Evolutionary conservation across 1,140 invertebrate genomes (phyloP).

Genomic region (Gonatopus flavifemur): DNA sequence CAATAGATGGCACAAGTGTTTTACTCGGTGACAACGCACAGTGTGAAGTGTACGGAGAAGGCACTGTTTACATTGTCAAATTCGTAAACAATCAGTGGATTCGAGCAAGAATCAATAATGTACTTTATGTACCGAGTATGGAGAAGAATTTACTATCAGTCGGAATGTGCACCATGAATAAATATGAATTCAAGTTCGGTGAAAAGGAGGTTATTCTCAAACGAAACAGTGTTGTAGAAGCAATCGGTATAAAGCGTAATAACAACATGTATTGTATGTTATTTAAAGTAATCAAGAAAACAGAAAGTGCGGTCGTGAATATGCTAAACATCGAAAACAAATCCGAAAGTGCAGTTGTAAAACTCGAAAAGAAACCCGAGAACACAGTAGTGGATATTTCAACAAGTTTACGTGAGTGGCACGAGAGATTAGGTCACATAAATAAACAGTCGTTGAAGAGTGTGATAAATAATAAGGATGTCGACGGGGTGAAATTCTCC

Average conservation of each 20-base stretch:
- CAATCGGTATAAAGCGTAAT: background rate
- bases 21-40: slow-evolving; percentile 14
- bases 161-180: slow-evolving; percentile 1
- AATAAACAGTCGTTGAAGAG: background rate
- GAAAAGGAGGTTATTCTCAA: background rate
- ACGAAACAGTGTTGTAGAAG: background rate
- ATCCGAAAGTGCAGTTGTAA: no score
- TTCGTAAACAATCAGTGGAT: slow-evolving; percentile 11
- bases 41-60: slow-evolving; percentile 13
- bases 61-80: slow-evolving; percentile 8
- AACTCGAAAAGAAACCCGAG: no score
- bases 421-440: background rate
- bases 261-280: slow-evolving; percentile 8
- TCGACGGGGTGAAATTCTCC: background rate
- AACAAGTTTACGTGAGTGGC: background rate
- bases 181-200: background rate
- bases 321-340: no score
- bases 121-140: slow-evolving; percentile 22
- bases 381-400: no score
- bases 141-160: slow-evolving; percentile 13
- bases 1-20: no score
- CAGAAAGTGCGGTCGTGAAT: background rate
- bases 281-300: background rate
- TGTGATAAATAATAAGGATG: background rate
- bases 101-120: slow-evolving; percentile 10